Conservation (phyloP, 2,113 vertebrate genomes). For the Pteropus alecto region DNA sequence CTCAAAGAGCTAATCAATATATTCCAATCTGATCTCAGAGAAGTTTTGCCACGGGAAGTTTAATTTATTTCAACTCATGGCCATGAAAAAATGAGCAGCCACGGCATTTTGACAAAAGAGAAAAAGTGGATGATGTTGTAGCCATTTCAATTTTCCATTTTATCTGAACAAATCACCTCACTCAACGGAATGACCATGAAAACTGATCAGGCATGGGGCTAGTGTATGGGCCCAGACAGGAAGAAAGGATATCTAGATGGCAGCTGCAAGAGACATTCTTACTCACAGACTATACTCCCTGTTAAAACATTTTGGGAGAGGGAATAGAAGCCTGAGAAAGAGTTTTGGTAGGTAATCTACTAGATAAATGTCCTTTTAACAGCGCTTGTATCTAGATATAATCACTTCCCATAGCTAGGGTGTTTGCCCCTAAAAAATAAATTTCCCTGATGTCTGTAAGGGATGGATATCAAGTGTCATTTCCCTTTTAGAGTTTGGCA, state of each 20-base stretch:
- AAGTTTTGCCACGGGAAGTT: conserved; percentile 84
- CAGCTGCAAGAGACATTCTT: conserved; percentile 45
- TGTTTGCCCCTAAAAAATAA: conserved; percentile 59
- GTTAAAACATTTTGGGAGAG: not conserved
- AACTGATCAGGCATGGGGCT: conserved; percentile 62
- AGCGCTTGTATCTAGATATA: conserved; percentile 35
- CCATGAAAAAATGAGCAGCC: conserved; percentile 82
- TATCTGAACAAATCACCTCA: conserved; percentile 81
- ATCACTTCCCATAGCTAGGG: not conserved
- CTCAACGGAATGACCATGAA: conserved; percentile 76
- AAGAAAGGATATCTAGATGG: conserved; percentile 39
- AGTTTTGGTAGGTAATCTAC: not conserved
- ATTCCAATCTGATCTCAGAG: conserved; percentile 85
- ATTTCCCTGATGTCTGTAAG: conserved; percentile 41
- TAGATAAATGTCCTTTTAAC: conserved; percentile 53
- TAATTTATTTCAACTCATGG: conserved; percentile 86
- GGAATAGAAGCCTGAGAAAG: not conserved
- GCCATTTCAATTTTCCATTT: conserved; percentile 83
- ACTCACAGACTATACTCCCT: not conserved
- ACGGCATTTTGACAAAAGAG: conserved; percentile 81
- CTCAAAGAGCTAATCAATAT: conserved; percentile 88
- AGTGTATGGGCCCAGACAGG: not conserved
- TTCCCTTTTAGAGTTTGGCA: conserved; percentile 66
- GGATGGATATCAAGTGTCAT: conserved; percentile 60
- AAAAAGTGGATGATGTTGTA: conserved; percentile 73